Evolutionary conservation across 2,888 invertebrate genomes (phyloP).

Genomic region (Drosophila helvetica): DNA sequence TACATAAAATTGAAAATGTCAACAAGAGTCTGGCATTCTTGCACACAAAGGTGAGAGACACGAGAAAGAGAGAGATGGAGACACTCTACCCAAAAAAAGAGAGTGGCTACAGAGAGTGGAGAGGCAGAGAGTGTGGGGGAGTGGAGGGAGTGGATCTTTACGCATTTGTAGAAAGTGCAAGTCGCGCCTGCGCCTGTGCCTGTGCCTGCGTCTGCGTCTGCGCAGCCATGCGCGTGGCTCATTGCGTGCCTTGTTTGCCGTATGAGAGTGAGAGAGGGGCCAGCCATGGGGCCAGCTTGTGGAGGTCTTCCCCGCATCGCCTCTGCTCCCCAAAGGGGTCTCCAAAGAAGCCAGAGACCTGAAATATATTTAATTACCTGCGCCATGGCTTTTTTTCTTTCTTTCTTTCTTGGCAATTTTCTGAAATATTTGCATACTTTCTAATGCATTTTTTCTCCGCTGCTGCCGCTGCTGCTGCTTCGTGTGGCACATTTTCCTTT

Average conservation of each 20-base stretch:
- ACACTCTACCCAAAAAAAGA: constrained; percentile 12
- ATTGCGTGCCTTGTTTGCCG: constrained; percentile 77
- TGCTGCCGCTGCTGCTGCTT: not conserved
- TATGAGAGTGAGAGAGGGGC: constrained; percentile 53
- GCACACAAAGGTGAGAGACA: constrained; percentile 91
- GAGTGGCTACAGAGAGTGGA: not conserved
- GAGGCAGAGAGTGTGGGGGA: constrained; percentile 6
- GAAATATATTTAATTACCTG: constrained; percentile 70
- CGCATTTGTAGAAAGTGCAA: constrained; percentile 78
- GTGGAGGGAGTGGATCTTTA: constrained; percentile 40
- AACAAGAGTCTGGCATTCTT: constrained; percentile 98
- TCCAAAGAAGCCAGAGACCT: constrained; percentile 22
- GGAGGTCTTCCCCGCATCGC: not conserved
- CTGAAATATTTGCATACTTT: constrained; percentile 76
- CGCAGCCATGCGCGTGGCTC: constrained; percentile 71
- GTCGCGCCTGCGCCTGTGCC: constrained; percentile 62
- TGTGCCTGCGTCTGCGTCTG: constrained; percentile 46
- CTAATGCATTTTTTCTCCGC: constrained; percentile 61
- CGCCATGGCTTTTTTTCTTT: constrained; percentile 22
- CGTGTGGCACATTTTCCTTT: constrained; percentile 43
- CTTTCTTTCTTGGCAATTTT: constrained; percentile 43
- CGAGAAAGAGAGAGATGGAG: constrained; percentile 15
- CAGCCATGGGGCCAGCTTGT: too few species aligned
- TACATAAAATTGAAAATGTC: constrained; percentile 99
- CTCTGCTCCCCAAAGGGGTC: constrained; percentile 2